Evolutionary conservation across 2,797 vertebrate genomes (phyloP), one percentile per base, ranked within the genome.

Genomic region (Megaceryle alcyon): DNA sequence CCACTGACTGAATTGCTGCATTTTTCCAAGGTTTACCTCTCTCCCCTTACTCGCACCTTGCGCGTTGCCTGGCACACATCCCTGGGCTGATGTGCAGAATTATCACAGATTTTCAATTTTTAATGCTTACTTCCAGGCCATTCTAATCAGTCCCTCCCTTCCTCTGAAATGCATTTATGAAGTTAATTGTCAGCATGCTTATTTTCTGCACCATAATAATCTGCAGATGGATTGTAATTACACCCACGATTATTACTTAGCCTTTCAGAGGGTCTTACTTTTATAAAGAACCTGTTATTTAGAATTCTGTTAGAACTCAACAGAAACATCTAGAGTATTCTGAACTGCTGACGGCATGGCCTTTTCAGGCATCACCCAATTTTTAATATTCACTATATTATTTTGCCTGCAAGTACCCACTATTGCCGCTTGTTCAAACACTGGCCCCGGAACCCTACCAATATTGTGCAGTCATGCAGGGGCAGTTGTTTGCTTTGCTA

Each of bases 21-120:
- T 26, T 25, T 22, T 4, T 29, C 25, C 6, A 31, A 31, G 49
- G 21, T 35, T 53, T 53, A 6, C 39, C 33, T 31, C 53, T 19
- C 1, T 14, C 37, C 21, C 4, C 2, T 33, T 17, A 7, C 23
- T 29, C 22, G 10, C 0, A 8, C 37, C 48, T 63, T 56, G 11
- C 1, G 3, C 19, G 10, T 2, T 5, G 26, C 37, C 3, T 3
- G 21, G 37, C 37, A 2, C 22, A 11, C 8, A n/a, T 7, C 53
- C 20, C 7, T n/a, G 31, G 53, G 49, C 49, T 28, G 21, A 20
- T 4, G 8, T 19, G 46, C n/a, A 21, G 20, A 23, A 15, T 1
- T 23, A 41, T 6, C 12, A 7, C 12, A 17, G 28, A 25, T 39
- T 54, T 39, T 8, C 16, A 37, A 5, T 23, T 33, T 13, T 20